Evolutionary conservation across 2,797 vertebrate species (phyloP), one percentile per base, ranked within the genome.

Genomic region (Zenarchopterus dispar): DNA sequence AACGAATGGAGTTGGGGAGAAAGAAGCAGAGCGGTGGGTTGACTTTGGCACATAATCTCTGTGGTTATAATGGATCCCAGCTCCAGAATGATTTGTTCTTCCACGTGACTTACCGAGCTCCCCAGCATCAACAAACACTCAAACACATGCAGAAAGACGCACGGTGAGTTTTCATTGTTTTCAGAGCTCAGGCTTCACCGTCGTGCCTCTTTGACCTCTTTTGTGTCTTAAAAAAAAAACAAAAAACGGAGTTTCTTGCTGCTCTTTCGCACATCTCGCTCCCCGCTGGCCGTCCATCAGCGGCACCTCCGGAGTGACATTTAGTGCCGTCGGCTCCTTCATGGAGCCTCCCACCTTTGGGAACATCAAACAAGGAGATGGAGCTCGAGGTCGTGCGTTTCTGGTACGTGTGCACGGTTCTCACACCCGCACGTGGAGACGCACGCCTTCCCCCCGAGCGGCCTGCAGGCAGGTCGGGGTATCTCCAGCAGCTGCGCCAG

Each of bases 31-130:
- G 78, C 5, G 39, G 68, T 67, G 78, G 85, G 88, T 88, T 90
- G 89, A 89, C 62, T 86, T 89, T 92, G 90, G 90, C 90, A 65
- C 77, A 8, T 47, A 17, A 47, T 67, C 80, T 76, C 73, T 55
- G 79, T 9, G 70, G 85, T 89, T 87, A 91, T 91, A 92, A 91
- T 90, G 86, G 83, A 90, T 88, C 80, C 83, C 89, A 89, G 90
- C 86, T 84, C 70, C 76, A 61, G 79, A 84, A 67, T 86, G 85
- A 90, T 90, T 90, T 86, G 84, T 84, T 88, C 85, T 70, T 77
- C 59, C 90, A 89, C 84, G 89, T 91, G 88, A 90, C 88, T 80
- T 70, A 79, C 82, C 18, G 57, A 82, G 84, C 82, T 84, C 84
- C 19, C 56, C 63, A 83, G 84, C 88, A 51, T 87, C 85, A 90